These are phyloP conservation scores for Girardia tigrina DNA, from an alignment of 2,888 invertebrate species.

Conservation along the genomic window DNA sequence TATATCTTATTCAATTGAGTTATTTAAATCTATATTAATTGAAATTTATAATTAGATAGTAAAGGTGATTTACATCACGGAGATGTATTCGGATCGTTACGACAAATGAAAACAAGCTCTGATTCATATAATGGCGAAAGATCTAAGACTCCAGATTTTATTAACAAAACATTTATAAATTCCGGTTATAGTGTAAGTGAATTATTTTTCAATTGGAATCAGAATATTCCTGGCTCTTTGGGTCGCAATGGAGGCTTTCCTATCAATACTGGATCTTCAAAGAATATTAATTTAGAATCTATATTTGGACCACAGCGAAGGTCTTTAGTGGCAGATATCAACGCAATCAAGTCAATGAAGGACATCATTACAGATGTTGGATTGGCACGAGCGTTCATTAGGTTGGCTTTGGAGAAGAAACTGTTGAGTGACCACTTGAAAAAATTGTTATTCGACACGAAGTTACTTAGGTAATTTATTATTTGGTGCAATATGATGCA, in stretches of 20 bases:
- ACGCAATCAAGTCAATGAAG: conserved; percentile 59
- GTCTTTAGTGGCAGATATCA: conserved; percentile 37
- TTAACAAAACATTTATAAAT: background rate
- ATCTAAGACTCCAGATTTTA: background rate
- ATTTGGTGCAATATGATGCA: too few species aligned
- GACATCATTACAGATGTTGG: conserved; percentile 97
- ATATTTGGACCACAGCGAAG: conserved; percentile 1
- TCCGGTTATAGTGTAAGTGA: conserved; percentile 10
- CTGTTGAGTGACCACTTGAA: conserved; percentile 78
- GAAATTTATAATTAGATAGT: background rate
- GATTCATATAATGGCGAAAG: background rate
- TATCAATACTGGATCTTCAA: background rate
- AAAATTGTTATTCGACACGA: conserved; percentile 58
- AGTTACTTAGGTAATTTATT: conserved; percentile 44
- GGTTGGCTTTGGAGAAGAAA: conserved; percentile 86
- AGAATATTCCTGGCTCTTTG: background rate
- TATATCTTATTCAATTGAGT: too few species aligned
- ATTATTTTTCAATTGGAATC: conserved; percentile 8
- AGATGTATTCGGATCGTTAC: background rate
- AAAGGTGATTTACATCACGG: background rate
- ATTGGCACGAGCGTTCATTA: conserved; percentile 72
- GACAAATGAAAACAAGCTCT: background rate
- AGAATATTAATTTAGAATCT: background rate
- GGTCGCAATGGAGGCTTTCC: background rate
- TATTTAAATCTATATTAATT: too few species aligned